Evolutionary conservation across 2,888 invertebrate species (phyloP), one percentile per base, ranked within the genome.

Genomic region (Acleris laterana): DNA sequence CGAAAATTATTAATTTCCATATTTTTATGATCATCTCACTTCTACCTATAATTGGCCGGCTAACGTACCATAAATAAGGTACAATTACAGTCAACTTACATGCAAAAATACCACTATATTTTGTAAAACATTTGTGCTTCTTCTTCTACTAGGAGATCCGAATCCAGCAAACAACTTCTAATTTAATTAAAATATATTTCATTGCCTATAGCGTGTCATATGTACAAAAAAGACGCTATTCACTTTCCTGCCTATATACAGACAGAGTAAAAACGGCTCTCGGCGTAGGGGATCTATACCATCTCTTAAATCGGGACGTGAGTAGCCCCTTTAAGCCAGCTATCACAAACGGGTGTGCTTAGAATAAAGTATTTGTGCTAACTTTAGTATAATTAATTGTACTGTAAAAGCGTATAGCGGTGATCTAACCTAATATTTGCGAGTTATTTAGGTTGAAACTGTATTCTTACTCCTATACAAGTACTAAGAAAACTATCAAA

Each of bases 391-490:
- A 76, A 61, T 56, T 59, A 83, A 80, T 85, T 85, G 84, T 85
- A 85, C 84, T 81, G 78, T 83, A 70, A 79, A 83, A 84, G 85
- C 85, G 84, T 82, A 81, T 79, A 81, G 80, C 78, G 69, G 80
- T 83, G 83, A 77, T 77, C 82, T 82, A 81, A 46, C 70, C 71
- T 81, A 80, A 63, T 20, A 60, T 65, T 67, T 68, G 69, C 67
- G 56, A 57, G 51, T 63, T 66, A 65, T 56, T 19, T 51, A 68
- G 71, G 59, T 69, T 61, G 63, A 68, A 65, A 70, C 56, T 22
- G 48, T 46, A 38, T 9, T 57, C 61, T 66, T 66, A 48, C 13
- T 66, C 60, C 60, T 66, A 66, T 68, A 68, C 57, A 63, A 66
- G 55, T 65, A 70, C 68, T 63, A 70, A 59, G 61, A 63, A 69